These are phyloP conservation scores for Platycheirus rosarum DNA, from an alignment of 2,888 invertebrate species.

Conservation along the genomic window DNA sequence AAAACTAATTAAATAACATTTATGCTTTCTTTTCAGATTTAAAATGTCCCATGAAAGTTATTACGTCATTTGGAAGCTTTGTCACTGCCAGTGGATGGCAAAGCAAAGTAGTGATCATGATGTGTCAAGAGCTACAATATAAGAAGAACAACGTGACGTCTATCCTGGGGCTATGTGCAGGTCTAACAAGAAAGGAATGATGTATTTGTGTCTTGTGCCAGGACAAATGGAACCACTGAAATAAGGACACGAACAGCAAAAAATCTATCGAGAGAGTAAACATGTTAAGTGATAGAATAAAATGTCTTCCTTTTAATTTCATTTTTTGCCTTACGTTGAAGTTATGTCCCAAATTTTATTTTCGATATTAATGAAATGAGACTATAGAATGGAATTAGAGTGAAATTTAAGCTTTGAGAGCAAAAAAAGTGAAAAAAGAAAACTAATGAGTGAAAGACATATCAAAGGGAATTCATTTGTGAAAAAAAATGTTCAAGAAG, in stretches of 20 bases:
- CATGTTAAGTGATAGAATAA: conserved; percentile 62
- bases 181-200: conserved; percentile 42
- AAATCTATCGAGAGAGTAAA: conserved; percentile 27
- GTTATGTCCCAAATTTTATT: conserved; percentile 64
- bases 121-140: conserved; percentile 38
- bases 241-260: not conserved
- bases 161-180: conserved; percentile 31
- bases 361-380: conserved; percentile 22
- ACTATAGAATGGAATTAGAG: not conserved
- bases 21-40: conserved; percentile 47
- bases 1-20: conserved; percentile 29
- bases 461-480: conserved; percentile 21
- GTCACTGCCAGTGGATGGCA: conserved; percentile 12
- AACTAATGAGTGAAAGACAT: conserved; percentile 29
- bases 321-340: conserved; percentile 74
- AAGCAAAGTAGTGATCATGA: conserved; percentile 20
- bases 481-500: not conserved
- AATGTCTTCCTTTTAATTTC: conserved; percentile 64
- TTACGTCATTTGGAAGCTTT: conserved; percentile 24
- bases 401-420: not conserved
- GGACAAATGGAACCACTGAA: conserved; percentile 10
- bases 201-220: conserved; percentile 10
- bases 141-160: conserved; percentile 29
- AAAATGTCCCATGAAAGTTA: conserved; percentile 19
- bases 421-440: conserved; percentile 2